A percentile compares a stretch with the other conserved stretches of the same genome.
These are phyloP conservation scores for Plutella xylostella DNA, from an alignment of 2,888 invertebrate species.

Conservation along the genomic window DNA sequence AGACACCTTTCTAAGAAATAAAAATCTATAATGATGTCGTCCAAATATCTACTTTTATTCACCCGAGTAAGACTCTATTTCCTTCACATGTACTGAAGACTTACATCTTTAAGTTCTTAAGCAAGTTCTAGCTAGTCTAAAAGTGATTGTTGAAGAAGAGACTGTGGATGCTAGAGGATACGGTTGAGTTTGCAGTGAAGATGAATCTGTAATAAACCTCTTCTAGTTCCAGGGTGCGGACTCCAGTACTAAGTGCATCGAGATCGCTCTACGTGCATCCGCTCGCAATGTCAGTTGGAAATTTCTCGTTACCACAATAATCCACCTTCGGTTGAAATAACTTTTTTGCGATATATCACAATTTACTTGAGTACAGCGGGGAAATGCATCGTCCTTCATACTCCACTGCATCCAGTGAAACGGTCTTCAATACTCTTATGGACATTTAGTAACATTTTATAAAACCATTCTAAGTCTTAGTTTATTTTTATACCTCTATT, in stretches of 20 bases:
- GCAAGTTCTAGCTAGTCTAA: too few species aligned
- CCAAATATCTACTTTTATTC: slow-evolving; percentile 16
- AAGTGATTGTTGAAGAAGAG: too few species aligned
- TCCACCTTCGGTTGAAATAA: slow-evolving; percentile 48
- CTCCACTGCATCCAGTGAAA: too few species aligned
- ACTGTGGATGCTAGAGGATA: too few species aligned
- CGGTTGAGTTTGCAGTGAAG: slow-evolving; percentile 15
- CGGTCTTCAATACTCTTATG: too few species aligned
- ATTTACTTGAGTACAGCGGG: slow-evolving; percentile 22
- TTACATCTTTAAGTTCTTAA: slow-evolving; percentile 33
- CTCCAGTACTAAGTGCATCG: slow-evolving; percentile 56
- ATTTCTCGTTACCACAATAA: slow-evolving; percentile 64
- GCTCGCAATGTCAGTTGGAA: slow-evolving; percentile 58
- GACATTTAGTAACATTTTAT: too few species aligned
- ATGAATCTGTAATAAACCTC: slow-evolving; percentile 21
- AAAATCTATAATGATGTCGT: slow-evolving; percentile 1
- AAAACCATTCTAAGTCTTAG: too few species aligned
- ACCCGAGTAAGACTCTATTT: slow-evolving; percentile 20
- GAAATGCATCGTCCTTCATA: too few species aligned
- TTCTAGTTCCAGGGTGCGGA: slow-evolving; percentile 16
- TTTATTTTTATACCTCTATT: too few species aligned
- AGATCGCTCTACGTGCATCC: slow-evolving; percentile 60
- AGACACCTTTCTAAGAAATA: slow-evolving; percentile 10
- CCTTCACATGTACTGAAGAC: slow-evolving; percentile 14
- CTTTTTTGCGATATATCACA: slow-evolving; percentile 47